Evolutionary conservation across 2,888 invertebrate species (phyloP).

Genomic region (Pandemis cinnamomeana): DNA sequence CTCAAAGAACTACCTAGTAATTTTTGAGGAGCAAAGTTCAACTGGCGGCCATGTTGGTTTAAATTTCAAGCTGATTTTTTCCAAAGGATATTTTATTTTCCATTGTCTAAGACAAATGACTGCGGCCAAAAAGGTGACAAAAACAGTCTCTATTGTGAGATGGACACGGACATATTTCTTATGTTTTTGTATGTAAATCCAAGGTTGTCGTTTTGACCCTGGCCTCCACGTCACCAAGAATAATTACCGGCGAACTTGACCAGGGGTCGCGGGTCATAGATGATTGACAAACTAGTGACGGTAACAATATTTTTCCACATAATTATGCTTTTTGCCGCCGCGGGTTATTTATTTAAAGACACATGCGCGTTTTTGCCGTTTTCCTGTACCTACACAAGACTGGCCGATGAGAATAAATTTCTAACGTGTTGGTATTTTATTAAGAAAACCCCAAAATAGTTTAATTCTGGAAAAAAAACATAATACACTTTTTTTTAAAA

Average conservation of each 20-base stretch:
- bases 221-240: constrained; percentile 68
- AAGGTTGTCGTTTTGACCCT: constrained; percentile 60
- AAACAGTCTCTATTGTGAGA: constrained; percentile 64
- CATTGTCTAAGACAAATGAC: constrained; percentile 39
- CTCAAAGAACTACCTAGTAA: constrained; percentile 9
- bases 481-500: too few relatives aligned
- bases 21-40: constrained; percentile 28
- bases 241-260: constrained; percentile 80
- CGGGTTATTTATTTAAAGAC: constrained; percentile 2
- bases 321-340: constrained; percentile 44
- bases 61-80: constrained; percentile 15
- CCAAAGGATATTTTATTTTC: constrained; percentile 33
- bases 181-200: constrained; percentile 76
- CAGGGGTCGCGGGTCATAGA: constrained; percentile 66
- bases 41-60: constrained; percentile 25
- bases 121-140: constrained; percentile 55
- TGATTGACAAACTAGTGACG: constrained; percentile 69
- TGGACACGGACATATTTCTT: constrained; percentile 68
- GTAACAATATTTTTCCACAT: constrained; percentile 59
- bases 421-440: background rate
- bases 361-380: background rate
- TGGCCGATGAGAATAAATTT: background rate
- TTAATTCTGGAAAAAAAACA: too few relatives aligned
- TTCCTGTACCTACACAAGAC: background rate
- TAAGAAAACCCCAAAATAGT: too few relatives aligned